Base-by-base conservation (phyloP, 2,888 invertebrate genomes). In the Tetranychus piercei region DNA sequence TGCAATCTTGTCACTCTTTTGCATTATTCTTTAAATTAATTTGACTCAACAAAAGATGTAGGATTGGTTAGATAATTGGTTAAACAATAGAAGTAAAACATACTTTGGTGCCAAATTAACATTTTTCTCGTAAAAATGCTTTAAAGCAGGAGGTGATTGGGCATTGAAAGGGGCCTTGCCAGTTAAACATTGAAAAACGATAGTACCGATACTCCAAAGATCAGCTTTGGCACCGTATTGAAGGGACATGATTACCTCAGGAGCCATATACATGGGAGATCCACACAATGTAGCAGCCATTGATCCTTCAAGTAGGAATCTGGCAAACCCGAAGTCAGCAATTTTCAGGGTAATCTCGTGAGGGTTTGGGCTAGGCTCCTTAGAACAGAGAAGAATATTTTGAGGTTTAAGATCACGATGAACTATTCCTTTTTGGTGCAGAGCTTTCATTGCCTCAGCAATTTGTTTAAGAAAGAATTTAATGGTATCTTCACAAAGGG, bases 261-360 rank as follows among this genome's bases (percentile, higher is more conserved):
- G 86, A 84, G 93, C 94, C 97, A 99, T 99, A 82, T 99, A 99
- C 99, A 99, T 99, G 18, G 99, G 99, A 72, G 97, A 99, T 72
- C 99, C 99, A 84, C 99, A 99, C 69, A 99, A 86, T 55, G 99
- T 99, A 77, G 95, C 97, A 75, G 99, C 99, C 99, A 99, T 99
- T 75, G 94, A 95, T 78, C 99, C 99, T 82, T 97, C 97, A 84
- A 93, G 91, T 72, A 99, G 86, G 84, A 99, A 97, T 82, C 99
- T 87, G 74, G 99, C 99, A 85, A 99, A 99, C 73, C 99, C 99
- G 85, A 99, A 99, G 86, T 99, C 99, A 81, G 96, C 96, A 91
- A 78, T 79, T 72, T 99, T 99, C 74, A 99, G 87, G 77, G 88
- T 90, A 79, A 96, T 94, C 83, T 95, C 91, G 80, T 88, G 87